Base-by-base conservation (phyloP, 2,888 invertebrate species). In the Cephus pygmeus region DNA sequence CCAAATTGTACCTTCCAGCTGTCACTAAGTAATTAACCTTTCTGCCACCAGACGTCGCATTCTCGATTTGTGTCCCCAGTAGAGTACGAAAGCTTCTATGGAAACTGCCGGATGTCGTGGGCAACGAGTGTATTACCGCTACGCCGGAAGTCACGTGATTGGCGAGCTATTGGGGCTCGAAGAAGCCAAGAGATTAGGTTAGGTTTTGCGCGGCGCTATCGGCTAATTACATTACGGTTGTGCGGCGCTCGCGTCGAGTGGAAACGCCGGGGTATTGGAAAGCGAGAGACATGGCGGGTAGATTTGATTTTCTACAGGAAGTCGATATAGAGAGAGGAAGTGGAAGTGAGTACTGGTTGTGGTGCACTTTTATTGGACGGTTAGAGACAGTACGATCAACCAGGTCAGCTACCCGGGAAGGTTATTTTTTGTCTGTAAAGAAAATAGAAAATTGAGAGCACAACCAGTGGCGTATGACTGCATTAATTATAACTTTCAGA, bases 401-500 rank as follows among this genome's bases (percentile, higher is more conserved):
- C 56, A 23, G 23, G 56, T 23, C 56, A 56, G 56, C 56, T 2
- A 56, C 23, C 56, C 9, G 23, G 23, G 2, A 56, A 56, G 1
- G 6, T 15, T 6, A 56, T 56, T 23, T 56, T 9, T 56, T 23
- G 9, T 56, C 40, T 40, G 0, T 56, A 23, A 23, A 56, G 56
- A 9, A 15, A 23, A 56, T 9, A 56, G 23, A 56, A 56, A 23
- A 23, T 56, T 56, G 2, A 23, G 9, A 56, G 9, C 56, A 9
- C 9, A 56, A 9, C 56, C 56, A 56, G 23, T 56, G 56, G 9
- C 23, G 23, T 23, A 15, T 56, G 23, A 9, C 56, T 23, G 9
- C 56, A 56, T 23, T 56, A 56, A 56, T 56, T 9, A 56, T 9
- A 56, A 56, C 79, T 90, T 92, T 11, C 92, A 96, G 96, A 96